Evolutionary conservation across 2,888 invertebrate species (phyloP), one percentile per base, ranked within the genome.

Genomic region (Liopterus haemorrhoidalis): DNA sequence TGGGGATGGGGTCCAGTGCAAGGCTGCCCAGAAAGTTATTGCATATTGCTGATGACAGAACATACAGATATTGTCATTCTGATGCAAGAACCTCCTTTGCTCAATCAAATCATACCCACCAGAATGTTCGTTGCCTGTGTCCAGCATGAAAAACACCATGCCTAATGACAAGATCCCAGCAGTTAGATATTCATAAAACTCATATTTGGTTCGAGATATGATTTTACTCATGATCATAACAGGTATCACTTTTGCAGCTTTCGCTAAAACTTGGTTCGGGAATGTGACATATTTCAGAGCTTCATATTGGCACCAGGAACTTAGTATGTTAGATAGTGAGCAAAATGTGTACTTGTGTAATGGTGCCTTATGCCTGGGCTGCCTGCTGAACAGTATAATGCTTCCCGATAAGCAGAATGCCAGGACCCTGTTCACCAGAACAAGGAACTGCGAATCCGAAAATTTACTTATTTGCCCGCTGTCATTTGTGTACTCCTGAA

Each of bases 221-320:
- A 96, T 68, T 70, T 87, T 88, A 15, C 96, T 95, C 96, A 99
- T 97, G 61, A 95, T 65, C 97, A 99, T 99, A 35, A 97, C 96
- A 2, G 93, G 93, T 58, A 95, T 90, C 54, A 94, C 88, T 73
- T 99, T 99, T 54, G 92, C 94, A n/a, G 97, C 94, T 70, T 99
- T 99, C 0, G 94, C 92, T 52, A 93, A 68, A 50, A 91, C 85
- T 82, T 82, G 96, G 35, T 95, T 93, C 2, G 97, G 97, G 67
- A 99, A 99, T 62, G 89, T 94, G 59, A 99, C 93, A 68, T 87
- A 99, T 68, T 97, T 97, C 32, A 99, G 74, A 15, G 97, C 97
- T 70, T 99, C 99, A 66, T 99, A 99, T 70, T 99, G 99, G 69
- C 94, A 97, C 97, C 97, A 99, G 35, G 95, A 94, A 65, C 95